Evolutionary conservation across 2,113 vertebrate species (phyloP), one percentile per base, ranked within the genome.

Genomic region (Grus americana): DNA sequence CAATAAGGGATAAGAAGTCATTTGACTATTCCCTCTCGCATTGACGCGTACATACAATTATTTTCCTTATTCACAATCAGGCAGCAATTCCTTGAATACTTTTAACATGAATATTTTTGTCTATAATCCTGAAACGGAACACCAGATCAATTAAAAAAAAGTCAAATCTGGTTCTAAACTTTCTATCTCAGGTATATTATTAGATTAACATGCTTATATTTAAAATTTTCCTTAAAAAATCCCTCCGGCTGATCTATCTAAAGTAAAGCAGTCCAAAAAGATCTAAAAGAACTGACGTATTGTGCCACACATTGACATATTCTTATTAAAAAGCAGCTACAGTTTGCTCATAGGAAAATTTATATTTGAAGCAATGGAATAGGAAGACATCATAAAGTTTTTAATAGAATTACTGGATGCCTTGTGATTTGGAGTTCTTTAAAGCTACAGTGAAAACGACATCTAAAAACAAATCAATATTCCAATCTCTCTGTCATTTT

Each of bases 361-460:
- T 92, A 62, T 95, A 52, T 90, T 92, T 66, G 42, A 70, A 95
- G 81, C 36, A 82, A 57, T 81, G 17, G 79, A 78, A 47, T 18
- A 94, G 38, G 42, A 42, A 96, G 59, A 88, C 58, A 76, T 83
- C 70, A 74, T 92, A 54, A 96, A 82, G 29, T 75, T 88, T 86
- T 90, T 86, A 90, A 95, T 78, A 93, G 54, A 90, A 93, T 95
- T 95, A 78, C 86, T 92, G 82, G 26, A 59, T 95, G 78, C 12
- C 65, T 95, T 80, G 87, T 79, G 86, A 84, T 95, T 86, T 86
- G 47, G 46, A 86, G 66, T 46, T 96, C 80, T 93, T 92, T 46
- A 87, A 76, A 92, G 40, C 21, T 75, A 90, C 62, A 86, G 34
- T 86, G 88, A 84, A 96, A 88, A 62, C 2, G 9, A 55, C 47